Evolutionary conservation across 2,113 vertebrate genomes (phyloP).

Genomic region (Platichthys flesus): DNA sequence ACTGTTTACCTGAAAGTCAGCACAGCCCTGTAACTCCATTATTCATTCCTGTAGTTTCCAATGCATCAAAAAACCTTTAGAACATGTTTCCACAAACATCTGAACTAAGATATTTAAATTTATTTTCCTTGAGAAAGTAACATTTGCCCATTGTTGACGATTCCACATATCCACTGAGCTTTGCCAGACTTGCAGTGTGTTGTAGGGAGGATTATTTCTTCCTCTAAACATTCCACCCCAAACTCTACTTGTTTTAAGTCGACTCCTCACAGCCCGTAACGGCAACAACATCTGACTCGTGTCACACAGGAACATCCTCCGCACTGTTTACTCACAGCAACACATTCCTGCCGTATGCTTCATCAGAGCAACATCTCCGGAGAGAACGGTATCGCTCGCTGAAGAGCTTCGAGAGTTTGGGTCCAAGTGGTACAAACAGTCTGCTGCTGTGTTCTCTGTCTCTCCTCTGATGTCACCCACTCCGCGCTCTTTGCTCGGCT

Average conservation of each 20-base stretch:
- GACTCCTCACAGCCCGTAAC: neutral
- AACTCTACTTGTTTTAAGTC: neutral
- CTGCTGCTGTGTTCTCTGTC: slow-evolving; percentile 3
- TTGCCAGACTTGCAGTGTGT: neutral
- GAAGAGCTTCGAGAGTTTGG: slow-evolving; percentile 14
- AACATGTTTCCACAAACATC: no score
- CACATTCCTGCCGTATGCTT: slow-evolving; percentile 15
- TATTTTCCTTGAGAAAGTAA: no score
- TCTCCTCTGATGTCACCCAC: slow-evolving; percentile 56
- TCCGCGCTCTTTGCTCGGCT: slow-evolving; percentile 27
- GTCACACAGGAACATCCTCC: slow-evolving; percentile 1
- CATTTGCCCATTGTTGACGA: no score
- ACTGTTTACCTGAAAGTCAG: no score
- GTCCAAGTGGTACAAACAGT: slow-evolving; percentile 23
- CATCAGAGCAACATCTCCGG: neutral
- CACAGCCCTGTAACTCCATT: no score
- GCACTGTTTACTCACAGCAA: slow-evolving; percentile 14
- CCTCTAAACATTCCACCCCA: slow-evolving; percentile 8
- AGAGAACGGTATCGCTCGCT: neutral
- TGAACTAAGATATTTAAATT: no score
- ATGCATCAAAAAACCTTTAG: no score
- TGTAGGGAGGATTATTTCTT: neutral
- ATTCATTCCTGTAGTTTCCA: no score
- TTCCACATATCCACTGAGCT: no score
- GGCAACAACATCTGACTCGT: slow-evolving; percentile 1